Evolutionary conservation across 2,888 invertebrate genomes (phyloP), one percentile per base, ranked within the genome.

Genomic region (Steinernema hermaphroditum): DNA sequence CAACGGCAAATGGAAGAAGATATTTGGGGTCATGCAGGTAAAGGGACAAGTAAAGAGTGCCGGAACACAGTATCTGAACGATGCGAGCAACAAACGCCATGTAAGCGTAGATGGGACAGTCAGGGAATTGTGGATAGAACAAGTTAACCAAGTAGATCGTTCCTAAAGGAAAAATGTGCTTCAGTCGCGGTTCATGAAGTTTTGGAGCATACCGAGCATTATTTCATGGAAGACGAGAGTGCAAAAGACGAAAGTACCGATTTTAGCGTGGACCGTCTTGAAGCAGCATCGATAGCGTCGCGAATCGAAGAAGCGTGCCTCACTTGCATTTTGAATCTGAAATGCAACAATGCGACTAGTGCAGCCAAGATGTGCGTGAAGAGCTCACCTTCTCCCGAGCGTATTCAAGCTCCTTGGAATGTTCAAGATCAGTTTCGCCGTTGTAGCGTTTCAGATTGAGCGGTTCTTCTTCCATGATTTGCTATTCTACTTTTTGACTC

Each of bases 221-320:
- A 77, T 72, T 50, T 77, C 75, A 54, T 77, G 77, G 32, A 77
- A 50, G 34, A 77, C 76, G 37, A 69, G 69, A 27, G 77, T 77
- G 70, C 73, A 75, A 46, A 78, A 71, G 14, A 75, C 70, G 50
- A 78, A 77, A 19, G 77, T 72, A 24, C 75, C 75, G 54, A 77
- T 78, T 44, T 77, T 77, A n/a, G 75, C 74, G 44, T 77, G 77
- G 19, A 75, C 54, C 24, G 72, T 62, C 37, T 43, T 68, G 69
- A 49, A 77, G 69, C 77, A 77, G 46, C 69, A 73, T 16, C 77
- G 76, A 46, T 78, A 75, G 54, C 74, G 69, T 14, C 73, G 71
- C 12, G 77, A 77, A 49, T 77, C 77, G 44, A 77, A 78, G 50
- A 70, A 78, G 27, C 74, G 75, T 27, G 27, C 72, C 32, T 69